A percentile compares a stretch with the other conserved stretches of the same genome.
phyloP scores from a whole-genome alignment of 2,113 vertebrate genomes.

The Ellobius talpinus region DNA sequence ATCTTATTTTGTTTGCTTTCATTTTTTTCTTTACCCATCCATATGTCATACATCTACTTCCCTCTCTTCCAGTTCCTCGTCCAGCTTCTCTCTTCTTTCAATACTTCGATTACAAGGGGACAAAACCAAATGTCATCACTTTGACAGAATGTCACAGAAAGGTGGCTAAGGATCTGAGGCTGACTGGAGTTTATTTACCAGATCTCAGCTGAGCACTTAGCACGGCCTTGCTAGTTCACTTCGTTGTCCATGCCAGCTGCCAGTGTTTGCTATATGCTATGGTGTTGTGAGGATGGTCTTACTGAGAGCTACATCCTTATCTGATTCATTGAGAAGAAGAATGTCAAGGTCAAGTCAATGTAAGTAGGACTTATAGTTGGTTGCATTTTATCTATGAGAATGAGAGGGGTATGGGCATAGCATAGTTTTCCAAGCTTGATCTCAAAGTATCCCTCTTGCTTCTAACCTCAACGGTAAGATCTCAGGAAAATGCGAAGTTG shows the following conservation, averaged over 20 bases:
- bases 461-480: not conserved
- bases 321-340: not conserved
- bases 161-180: not conserved
- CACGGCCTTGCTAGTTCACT: not conserved
- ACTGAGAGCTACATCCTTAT: not conserved
- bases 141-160: slow-evolving; percentile 17
- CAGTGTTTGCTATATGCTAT: not conserved
- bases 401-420: not conserved
- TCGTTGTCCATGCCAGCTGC: not conserved
- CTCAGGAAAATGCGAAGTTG: not conserved
- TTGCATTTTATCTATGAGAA: not conserved
- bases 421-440: not conserved
- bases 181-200: not conserved
- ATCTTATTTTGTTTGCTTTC: not conserved
- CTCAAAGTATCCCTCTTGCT: not conserved
- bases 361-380: not conserved
- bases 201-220: not conserved
- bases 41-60: not conserved
- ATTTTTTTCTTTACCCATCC: not conserved
- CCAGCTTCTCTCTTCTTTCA: not conserved
- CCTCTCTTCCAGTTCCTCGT: not conserved
- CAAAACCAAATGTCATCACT: not conserved
- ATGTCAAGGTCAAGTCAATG: not conserved
- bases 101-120: not conserved
- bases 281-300: not conserved